These are phyloP conservation scores for Pharmacophagus antenor DNA, from an alignment of 2,888 invertebrate genomes.

Conservation along the genomic window DNA sequence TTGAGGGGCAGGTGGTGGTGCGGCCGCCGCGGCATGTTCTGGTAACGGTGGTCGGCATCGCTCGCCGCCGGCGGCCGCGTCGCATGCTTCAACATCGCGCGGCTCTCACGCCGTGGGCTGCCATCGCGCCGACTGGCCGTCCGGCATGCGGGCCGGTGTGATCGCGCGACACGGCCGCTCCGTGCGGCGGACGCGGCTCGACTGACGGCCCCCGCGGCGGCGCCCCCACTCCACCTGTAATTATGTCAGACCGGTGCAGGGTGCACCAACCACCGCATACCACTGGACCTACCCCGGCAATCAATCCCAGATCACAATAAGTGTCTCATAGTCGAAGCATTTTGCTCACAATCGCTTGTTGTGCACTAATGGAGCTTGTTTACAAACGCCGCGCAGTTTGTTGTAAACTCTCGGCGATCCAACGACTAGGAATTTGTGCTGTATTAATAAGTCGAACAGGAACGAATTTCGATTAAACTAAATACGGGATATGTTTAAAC, in stretches of 20 bases:
- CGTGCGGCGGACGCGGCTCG: constrained; percentile 54
- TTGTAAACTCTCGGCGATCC: not conserved
- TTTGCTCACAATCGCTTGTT: constrained; percentile 18
- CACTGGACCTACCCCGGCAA: constrained; percentile 22
- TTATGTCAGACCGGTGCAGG: constrained; percentile 61
- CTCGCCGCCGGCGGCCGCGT: constrained; percentile 79
- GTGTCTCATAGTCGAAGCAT: constrained; percentile 18
- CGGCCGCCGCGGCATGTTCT: constrained; percentile 81
- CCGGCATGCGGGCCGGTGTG: constrained; percentile 61
- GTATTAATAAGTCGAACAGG: not conserved
- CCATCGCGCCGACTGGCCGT: constrained; percentile 71
- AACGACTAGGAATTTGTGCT: not conserved
- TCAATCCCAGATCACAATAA: constrained; percentile 4
- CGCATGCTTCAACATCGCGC: constrained; percentile 87
- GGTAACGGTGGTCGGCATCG: constrained; percentile 79
- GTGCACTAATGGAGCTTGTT: constrained; percentile 12
- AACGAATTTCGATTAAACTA: not conserved
- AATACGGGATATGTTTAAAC: not conserved
- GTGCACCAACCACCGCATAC: constrained; percentile 43
- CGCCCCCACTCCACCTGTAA: constrained; percentile 54
- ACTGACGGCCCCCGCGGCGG: constrained; percentile 45
- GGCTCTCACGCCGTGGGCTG: constrained; percentile 64
- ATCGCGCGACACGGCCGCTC: constrained; percentile 47
- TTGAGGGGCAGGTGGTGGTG: constrained; percentile 84
- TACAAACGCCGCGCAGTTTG: constrained; percentile 15